These are phyloP conservation scores for Melanostoma mellinum DNA, from an alignment of 2,888 invertebrate genomes.

Conservation along the genomic window DNA sequence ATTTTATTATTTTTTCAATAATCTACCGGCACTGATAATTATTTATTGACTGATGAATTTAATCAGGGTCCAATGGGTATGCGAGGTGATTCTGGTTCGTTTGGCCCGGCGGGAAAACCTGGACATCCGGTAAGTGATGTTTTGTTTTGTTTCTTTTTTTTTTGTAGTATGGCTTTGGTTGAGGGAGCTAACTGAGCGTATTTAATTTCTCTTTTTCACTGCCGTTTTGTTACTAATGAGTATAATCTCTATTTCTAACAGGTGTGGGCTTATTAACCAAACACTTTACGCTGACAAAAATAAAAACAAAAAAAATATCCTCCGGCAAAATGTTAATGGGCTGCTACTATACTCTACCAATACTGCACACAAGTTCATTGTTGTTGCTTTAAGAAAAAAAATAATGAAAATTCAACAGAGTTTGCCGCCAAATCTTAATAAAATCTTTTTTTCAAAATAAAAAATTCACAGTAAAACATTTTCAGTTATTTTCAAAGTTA, in stretches of 20 bases:
- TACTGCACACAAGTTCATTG: constrained; percentile 67
- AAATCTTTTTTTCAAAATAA: constrained; percentile 39
- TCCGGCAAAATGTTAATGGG: constrained; percentile 69
- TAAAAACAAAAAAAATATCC: constrained; percentile 64
- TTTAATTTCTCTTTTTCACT: constrained; percentile 51
- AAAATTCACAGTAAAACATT: constrained; percentile 48
- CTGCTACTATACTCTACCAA: constrained; percentile 69
- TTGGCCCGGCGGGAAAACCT: constrained; percentile 81
- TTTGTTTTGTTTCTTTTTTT: neutral
- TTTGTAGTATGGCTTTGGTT: constrained; percentile 19
- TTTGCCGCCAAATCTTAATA: constrained; percentile 64
- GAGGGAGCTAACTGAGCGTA: constrained; percentile 28
- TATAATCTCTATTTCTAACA: constrained; percentile 79
- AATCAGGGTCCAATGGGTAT: constrained; percentile 82
- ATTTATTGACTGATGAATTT: constrained; percentile 64
- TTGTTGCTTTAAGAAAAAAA: constrained; percentile 56
- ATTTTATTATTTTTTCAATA: constrained; percentile 25
- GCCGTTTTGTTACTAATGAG: constrained; percentile 67
- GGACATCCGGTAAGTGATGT: constrained; percentile 80
- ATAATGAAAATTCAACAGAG: constrained; percentile 53
- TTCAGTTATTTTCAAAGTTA: constrained; percentile 49
- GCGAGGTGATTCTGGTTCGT: constrained; percentile 81
- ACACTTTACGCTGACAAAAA: constrained; percentile 71
- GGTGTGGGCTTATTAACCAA: constrained; percentile 82
- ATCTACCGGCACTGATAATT: constrained; percentile 39